These are phyloP conservation scores for Tenthredo livida DNA, from an alignment of 2,888 invertebrate genomes.

Conservation along the genomic window DNA sequence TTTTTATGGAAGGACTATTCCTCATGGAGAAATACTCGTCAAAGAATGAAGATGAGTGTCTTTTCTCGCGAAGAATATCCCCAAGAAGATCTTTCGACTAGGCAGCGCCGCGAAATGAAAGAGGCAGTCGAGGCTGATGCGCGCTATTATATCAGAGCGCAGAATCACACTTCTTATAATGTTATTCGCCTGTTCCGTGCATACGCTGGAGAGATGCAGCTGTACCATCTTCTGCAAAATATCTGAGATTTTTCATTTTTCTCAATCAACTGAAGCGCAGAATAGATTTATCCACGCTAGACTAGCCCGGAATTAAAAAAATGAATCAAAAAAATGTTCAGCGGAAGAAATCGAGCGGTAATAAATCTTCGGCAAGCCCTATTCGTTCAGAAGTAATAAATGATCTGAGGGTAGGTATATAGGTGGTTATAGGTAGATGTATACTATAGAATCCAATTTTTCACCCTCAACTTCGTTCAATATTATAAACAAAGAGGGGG, in stretches of 20 bases:
- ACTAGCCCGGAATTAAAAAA: not conserved
- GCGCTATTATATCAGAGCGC: not conserved
- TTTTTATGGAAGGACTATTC: slow-evolving; percentile 28
- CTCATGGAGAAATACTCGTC: slow-evolving; percentile 2
- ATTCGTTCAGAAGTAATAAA: slow-evolving; percentile 44
- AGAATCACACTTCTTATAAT: not conserved
- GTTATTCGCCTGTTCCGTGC: not conserved
- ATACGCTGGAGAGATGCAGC: not conserved
- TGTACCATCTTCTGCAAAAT: not conserved
- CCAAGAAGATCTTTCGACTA: slow-evolving; percentile 1
- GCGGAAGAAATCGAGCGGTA: not conserved
- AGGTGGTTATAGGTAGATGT: not conserved
- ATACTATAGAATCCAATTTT: slow-evolving; percentile 4
- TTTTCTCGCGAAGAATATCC: slow-evolving; percentile 4
- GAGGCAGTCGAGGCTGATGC: slow-evolving; percentile 12
- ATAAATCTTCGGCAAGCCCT: slow-evolving; percentile 31
- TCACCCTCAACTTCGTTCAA: not conserved
- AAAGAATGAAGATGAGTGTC: slow-evolving; percentile 21
- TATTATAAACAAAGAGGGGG: slow-evolving; percentile 29
- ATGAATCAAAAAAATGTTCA: not conserved
- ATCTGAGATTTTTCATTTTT: not conserved
- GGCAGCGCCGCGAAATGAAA: not conserved
- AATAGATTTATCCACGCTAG: not conserved
- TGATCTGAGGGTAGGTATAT: not conserved
- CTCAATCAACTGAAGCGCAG: too few relatives aligned